Evolutionary conservation across 2,113 vertebrate species (phyloP).

Genomic region (Neogale vison): DNA sequence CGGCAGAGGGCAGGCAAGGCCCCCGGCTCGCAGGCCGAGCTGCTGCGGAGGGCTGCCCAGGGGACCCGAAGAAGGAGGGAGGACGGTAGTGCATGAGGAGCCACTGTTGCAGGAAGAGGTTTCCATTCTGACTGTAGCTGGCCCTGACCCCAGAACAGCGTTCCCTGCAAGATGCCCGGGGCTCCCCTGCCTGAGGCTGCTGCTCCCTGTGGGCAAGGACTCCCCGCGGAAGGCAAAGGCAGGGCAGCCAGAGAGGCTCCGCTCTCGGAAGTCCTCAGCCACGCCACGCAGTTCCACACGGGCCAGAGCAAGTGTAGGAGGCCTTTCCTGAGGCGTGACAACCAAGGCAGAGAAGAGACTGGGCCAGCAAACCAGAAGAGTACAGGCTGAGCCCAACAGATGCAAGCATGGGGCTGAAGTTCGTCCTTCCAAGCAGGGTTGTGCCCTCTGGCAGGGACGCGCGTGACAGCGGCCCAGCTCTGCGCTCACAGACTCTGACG

Average conservation of each 20-base stretch:
- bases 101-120: background rate
- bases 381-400: too few relatives aligned
- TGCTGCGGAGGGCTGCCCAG: background rate
- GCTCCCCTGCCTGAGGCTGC: background rate
- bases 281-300: background rate
- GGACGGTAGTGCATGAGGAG: background rate
- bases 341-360: background rate
- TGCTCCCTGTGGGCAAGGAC: background rate
- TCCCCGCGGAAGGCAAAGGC: background rate
- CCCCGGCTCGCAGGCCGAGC: background rate
- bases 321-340: background rate
- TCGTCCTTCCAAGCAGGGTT: background rate
- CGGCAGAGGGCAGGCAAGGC: background rate
- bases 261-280: background rate
- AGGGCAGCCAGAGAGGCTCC: background rate
- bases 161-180: background rate
- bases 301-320: background rate
- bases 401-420: background rate
- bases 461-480: background rate
- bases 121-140: background rate
- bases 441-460: background rate
- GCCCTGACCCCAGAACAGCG: background rate
- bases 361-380: background rate
- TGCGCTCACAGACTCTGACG: rapidly evolving
- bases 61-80: background rate